Evolutionary conservation across 2,888 invertebrate species (phyloP), one percentile per base, ranked within the genome.

Genomic region (Aproaerema taeniolella): DNA sequence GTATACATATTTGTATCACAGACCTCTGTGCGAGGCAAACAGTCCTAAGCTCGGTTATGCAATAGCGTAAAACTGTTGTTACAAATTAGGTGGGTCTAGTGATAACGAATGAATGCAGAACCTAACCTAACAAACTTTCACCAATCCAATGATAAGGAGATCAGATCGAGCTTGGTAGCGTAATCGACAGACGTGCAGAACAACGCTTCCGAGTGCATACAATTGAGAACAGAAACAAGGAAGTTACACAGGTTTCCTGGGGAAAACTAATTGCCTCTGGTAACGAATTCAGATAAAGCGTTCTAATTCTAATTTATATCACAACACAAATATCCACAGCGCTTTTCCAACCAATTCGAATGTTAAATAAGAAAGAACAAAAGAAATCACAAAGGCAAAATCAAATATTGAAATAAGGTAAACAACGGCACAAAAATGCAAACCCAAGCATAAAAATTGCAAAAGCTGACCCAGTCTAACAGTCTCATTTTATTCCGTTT

Each of bases 191-290:
- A 63, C 64, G 60, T 59, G 59, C 54, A 50, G 54, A 50, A 58
- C 63, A 67, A 70, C 66, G 70, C 70, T 80, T 77, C 75, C 77
- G 62, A 69, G 62, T 66, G 55, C 52, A 53, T 55, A 70, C 67
- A 67, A 67, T 65, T 50, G 59, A 57, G 63, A 62, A 59, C 65
- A 61, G 58, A 50, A 54, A 55, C 49, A 56, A 67, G 70, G 72
- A 76, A 74, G 63, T 69, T 38, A 46, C 47, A 39, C 42, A 38
- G 43, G 61, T 64, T 67, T 64, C 59, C 61, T 54, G 53, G 53
- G 58, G 34, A 17, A 41, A 17, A 43, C 37, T 36, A 32, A 39
- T 28, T 39, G 31, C 36, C n/a, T 10, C 31, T 20, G 24, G 17
- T 31, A 39, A 36, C 20, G 14, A 43, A 31, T 35, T 24, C 26